Percentiles rank a stretch among this genome's conserved stretches.
phyloP scores from a whole-genome alignment of 2,113 vertebrate genomes.

The Rana temporaria region DNA sequence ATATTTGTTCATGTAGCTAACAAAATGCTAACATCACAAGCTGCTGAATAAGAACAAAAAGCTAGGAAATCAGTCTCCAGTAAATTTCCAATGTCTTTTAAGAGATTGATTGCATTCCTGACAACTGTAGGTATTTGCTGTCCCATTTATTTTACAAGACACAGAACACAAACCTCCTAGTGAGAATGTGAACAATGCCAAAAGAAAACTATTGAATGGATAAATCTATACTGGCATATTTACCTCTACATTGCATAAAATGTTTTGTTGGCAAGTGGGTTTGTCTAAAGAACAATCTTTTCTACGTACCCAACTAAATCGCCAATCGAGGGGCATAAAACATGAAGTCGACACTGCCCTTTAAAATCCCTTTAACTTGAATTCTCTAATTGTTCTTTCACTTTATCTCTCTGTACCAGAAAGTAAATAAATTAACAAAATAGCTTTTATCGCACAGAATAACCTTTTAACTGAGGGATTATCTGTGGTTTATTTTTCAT shows the following conservation, averaged over 20 bases:
- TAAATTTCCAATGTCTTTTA: too few species aligned
- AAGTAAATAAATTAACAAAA: constrained; percentile 99
- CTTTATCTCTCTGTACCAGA: constrained; percentile 98
- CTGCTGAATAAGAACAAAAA: too few species aligned
- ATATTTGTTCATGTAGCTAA: too few species aligned
- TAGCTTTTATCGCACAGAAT: constrained; percentile 99
- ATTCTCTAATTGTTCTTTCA: constrained; percentile 99
- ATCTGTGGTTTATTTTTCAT: constrained; percentile 99
- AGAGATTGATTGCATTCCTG: neutral
- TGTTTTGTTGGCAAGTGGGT: neutral
- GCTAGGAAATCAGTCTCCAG: too few species aligned
- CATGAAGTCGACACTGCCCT: constrained; percentile 99
- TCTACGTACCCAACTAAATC: constrained; percentile 73
- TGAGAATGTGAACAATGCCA: neutral
- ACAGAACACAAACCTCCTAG: neutral
- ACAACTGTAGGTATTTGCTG: neutral
- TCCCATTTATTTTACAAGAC: neutral
- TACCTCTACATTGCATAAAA: neutral
- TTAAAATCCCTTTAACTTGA: constrained; percentile 98
- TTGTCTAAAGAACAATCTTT: constrained; percentile 24
- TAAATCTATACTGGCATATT: neutral
- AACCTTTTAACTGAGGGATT: constrained; percentile 99
- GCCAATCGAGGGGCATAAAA: constrained; percentile 94
- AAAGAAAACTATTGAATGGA: neutral
- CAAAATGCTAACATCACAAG: too few species aligned